phyloP scores from a whole-genome alignment of 2,113 vertebrate species.

The Zosterops lateralis region DNA sequence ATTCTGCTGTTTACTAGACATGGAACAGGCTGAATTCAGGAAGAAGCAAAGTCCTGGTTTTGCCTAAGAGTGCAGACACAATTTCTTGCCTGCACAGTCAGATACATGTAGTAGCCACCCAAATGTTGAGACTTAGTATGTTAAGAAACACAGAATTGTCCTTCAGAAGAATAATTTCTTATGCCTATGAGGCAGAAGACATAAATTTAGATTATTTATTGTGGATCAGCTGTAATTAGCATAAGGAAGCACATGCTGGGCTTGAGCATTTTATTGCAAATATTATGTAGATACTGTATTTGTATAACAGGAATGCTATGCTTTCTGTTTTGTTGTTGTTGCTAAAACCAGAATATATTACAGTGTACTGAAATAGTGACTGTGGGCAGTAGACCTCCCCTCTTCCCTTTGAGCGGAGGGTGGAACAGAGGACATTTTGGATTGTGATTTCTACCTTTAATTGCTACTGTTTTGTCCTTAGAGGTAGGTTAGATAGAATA shows the following conservation, averaged over 20 bases:
- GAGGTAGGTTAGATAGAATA: neutral
- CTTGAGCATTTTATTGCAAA: neutral
- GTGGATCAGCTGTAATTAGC: neutral
- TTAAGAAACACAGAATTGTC: neutral
- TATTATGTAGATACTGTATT: neutral
- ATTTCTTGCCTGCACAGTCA: neutral
- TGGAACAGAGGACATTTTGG: neutral
- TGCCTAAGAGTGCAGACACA: neutral
- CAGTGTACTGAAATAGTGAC: neutral
- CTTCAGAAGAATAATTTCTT: neutral
- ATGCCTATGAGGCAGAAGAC: neutral
- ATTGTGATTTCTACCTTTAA: neutral
- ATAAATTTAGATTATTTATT: neutral
- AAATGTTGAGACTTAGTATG: neutral
- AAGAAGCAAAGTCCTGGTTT: neutral
- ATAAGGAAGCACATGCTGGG: neutral
- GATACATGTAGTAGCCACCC: neutral
- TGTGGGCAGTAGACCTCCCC: neutral
- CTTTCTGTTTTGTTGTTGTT: neutral
- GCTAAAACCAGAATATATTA: neutral
- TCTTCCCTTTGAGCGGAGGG: neutral
- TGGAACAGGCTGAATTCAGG: neutral
- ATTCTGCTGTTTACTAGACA: neutral
- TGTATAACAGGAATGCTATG: neutral
- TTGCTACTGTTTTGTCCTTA: neutral